Evolutionary conservation across 2,888 invertebrate species (phyloP), one percentile per base, ranked within the genome.

Genomic region (Aproaerema taeniolella): DNA sequence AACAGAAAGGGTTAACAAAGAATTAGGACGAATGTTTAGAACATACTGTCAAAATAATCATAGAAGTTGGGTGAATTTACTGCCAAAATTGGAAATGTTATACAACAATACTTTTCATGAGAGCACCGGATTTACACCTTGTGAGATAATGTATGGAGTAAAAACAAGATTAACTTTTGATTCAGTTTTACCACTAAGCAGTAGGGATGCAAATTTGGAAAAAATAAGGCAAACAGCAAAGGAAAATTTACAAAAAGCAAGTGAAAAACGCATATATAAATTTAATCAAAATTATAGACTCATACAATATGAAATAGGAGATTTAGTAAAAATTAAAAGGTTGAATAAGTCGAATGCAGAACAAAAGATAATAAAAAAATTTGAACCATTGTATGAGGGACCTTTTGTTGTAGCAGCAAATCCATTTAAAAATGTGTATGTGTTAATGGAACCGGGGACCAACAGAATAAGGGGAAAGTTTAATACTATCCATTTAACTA

Each of bases 51-150:
- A 34, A 0, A 17, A 24, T 0, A 48, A 49, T 31, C 53, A 53
- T 37, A 46, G 13, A 1, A 28, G 44, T 1, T 55, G 55, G 55
- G 45, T 31, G 5, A 8, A 11, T 0, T 1, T 42, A 1, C 24
- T 52, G 13, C 41, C 45, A 0, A 46, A 38, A 17, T 34, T 52
- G 4, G 51, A 53, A 16, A 26, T 38, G 0, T 33, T 47, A 1
- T 52, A 56, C 20, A 56, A 56, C 25, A 52, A 52, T 29, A 46
- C 45, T 0, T 43, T 11, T 11, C 53, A 55, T 38, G 43, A 40
- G 1, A 49, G 48, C 15, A 46, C 40, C 5, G 45, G 41, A 0
- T 56, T 41, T 29, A 49, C 51, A 0, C 52, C 50, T 1, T 14
- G 26, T 38, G 41, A 52, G 15, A 38, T 50, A 0, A 8, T 50